Conservation (phyloP, 2,113 vertebrate species). For the Strigops habroptila region DNA sequence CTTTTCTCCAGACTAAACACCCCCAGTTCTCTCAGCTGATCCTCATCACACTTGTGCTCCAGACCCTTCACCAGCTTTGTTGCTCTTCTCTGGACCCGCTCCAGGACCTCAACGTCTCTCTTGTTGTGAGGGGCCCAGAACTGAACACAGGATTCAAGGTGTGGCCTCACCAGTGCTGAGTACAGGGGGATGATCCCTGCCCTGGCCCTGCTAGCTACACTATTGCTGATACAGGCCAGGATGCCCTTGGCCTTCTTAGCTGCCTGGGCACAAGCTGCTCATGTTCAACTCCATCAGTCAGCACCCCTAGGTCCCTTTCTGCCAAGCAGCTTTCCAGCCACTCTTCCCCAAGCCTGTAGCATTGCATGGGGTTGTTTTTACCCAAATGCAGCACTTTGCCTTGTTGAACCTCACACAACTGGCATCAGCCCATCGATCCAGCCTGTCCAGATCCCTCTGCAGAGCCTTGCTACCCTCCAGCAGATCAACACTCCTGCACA, state of each 20-base stretch:
- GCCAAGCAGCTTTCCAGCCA: neutral
- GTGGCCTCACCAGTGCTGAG: neutral
- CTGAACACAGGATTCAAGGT: accelerated
- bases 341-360: no score
- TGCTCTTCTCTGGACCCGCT: neutral
- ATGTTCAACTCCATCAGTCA: neutral
- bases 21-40: accelerated
- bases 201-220: neutral
- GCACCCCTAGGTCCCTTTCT: neutral
- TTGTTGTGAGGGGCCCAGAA: neutral
- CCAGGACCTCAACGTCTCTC: neutral
- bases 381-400: neutral
- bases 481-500: neutral
- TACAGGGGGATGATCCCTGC: neutral
- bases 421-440: neutral
- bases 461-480: neutral
- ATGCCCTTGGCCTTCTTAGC: neutral
- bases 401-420: neutral
- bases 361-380: neutral
- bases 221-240: no score
- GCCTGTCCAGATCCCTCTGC: neutral
- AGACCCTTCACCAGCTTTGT: accelerated
- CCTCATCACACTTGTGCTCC: neutral
- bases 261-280: neutral
- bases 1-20: neutral